Evolutionary conservation across 1,140 invertebrate genomes (phyloP), one percentile per base, ranked within the genome.

Genomic region (Dendrolimus kikuchii): DNA sequence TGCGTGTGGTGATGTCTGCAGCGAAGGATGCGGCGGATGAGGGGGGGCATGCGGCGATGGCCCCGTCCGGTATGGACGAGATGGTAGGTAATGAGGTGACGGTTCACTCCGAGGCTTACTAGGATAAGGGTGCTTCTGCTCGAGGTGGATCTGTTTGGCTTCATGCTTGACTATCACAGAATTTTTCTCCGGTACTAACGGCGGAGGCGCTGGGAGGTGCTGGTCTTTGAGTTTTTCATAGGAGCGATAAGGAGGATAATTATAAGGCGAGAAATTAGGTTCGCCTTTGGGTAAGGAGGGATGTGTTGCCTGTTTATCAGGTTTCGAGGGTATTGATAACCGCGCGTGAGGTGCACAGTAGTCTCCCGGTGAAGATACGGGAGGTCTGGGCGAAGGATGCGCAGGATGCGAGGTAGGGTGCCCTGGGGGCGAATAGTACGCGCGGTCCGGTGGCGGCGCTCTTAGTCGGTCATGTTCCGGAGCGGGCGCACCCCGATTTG

Each of bases 101-200:
- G 91, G 90, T 55, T 90, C 89, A 64, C 59, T 87, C 9, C 89
- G 78, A 45, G 90, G 77, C 70, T 93, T 93, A 42, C 91, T 90
- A 7, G 91, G 90, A 49, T 92, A 92, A 68, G 89, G 88, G 53
- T 89, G 88, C 61, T 92, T 90, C 52, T 90, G 83, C 62, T 89
- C 88, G 48, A 89, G 69, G 66, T 89, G 88, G 44, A 87, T 87
- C 52, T 90, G 81, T 67, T 92, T 91, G 36, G 89, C 90, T 58
- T 94, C 92, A 74, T 94, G 93, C 80, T 94, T 93, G 23, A 94
- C 93, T 76, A 94, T 94, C 62, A 94, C 93, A 70, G 92, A 93
- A 71, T 90, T 93, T 67, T 93, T 94, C 81, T 93, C 92, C 62
- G 89, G 89, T 49, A 92, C 79, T 4, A 92, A 66, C 5, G 89